phyloP scores from a whole-genome alignment of 2,113 vertebrate species.

The Ictalurus punctatus region DNA sequence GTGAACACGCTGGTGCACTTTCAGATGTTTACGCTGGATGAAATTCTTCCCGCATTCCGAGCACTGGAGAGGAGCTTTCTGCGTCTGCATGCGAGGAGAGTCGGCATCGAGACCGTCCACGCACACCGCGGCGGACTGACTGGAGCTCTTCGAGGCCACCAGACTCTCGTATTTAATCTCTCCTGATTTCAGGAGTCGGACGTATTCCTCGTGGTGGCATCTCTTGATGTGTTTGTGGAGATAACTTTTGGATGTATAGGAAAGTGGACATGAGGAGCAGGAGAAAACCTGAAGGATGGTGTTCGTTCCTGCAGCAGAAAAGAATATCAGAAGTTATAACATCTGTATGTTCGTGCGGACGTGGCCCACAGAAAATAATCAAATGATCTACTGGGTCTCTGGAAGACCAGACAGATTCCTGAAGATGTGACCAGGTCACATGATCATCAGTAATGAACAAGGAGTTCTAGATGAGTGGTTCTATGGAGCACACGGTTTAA shows the following conservation, averaged over 20 bases:
- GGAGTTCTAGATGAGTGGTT: background rate
- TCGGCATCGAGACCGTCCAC: background rate
- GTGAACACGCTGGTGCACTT: conserved; percentile 16
- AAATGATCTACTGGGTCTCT: background rate
- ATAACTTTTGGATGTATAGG: conserved; percentile 10
- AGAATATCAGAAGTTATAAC: background rate
- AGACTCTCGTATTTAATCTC: conserved; percentile 13
- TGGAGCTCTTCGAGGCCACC: background rate
- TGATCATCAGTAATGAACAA: background rate
- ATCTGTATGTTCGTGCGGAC: background rate
- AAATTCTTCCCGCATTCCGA: background rate
- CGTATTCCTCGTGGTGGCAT: conserved; percentile 8
- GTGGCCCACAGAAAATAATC: background rate
- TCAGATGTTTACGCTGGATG: background rate
- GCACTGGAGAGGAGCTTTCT: background rate
- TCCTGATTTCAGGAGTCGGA: conserved; percentile 7
- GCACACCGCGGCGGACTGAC: rapidly evolving
- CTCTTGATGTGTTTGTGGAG: conserved; percentile 26
- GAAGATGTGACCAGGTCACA: background rate
- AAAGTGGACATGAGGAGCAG: conserved; percentile 4
- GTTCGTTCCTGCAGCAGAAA: background rate
- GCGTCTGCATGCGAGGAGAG: background rate
- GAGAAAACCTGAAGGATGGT: background rate
- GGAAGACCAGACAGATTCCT: background rate
- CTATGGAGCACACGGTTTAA: background rate